Evolutionary conservation across 2,113 vertebrate genomes (phyloP), one percentile per base, ranked within the genome.

Genomic region (Galeopterus variegatus): DNA sequence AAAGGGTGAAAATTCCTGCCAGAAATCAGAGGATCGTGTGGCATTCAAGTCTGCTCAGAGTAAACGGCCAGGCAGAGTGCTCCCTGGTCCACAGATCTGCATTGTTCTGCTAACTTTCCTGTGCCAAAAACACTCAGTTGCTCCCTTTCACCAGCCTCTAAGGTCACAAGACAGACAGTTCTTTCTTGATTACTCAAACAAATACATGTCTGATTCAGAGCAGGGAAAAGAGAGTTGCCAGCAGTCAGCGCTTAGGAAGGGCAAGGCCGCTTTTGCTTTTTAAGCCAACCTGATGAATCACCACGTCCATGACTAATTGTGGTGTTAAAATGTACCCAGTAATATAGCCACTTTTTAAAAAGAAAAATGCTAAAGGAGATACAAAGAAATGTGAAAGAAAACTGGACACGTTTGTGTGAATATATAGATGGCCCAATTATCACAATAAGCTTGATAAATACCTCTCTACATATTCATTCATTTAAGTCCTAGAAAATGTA

Each of bases 111-210:
- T 98, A 96, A 97, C 96, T 97, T 97, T 95, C 45, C 36, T 89
- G 93, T 98, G 98, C 98, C 98, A 99, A 98, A 98, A 98, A 83
- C 98, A 99, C 97, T 97, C 98, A 97, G 98, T 98, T 98, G 97
- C 98, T 99, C 98, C 96, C 97, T 98, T 98, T 98, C 97, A 98
- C 98, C 98, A 98, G 98, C 98, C 86, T 98, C 97, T 98, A 99
- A 99, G 99, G 99, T 99, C 98, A 99, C 95, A 98, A 98, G 98
- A 98, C 98, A 98, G 98, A 98, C 98, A 98, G 98, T 99, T 99
- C 99, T 98, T 99, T 99, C 98, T 98, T 99, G 98, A 99, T 99
- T 98, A 98, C 98, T 98, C 98, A 98, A 99, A 99, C 98, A 99
- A 98, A 98, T 98, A 98, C 97, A 98, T 67, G 60, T 98, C 98